Conservation (phyloP, 2,113 vertebrate genomes). For the Brachypodius melanocephalos region DNA sequence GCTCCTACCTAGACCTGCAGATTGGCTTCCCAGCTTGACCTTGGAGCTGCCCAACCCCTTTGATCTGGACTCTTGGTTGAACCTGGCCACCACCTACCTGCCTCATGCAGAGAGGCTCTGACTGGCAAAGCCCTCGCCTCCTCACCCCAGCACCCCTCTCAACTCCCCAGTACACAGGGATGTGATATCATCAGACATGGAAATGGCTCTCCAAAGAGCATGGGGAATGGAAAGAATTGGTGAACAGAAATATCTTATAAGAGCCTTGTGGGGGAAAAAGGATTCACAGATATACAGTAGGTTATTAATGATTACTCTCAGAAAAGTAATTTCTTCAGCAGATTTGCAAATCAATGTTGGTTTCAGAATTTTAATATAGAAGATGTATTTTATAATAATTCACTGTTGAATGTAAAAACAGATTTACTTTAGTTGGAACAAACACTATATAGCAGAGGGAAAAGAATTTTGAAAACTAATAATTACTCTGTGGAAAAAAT, state of each 20-base stretch:
- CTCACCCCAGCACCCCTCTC: background rate
- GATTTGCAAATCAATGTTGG: background rate
- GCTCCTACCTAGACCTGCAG: background rate
- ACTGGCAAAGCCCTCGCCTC: background rate
- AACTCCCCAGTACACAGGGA: rapidly evolving
- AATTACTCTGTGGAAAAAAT: background rate
- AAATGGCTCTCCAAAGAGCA: background rate
- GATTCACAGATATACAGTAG: background rate
- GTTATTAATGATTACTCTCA: background rate
- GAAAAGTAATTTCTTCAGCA: background rate
- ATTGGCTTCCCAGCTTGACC: background rate
- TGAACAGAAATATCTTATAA: background rate
- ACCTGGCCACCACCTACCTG: too few relatives aligned
- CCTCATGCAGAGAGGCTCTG: rapidly evolving
- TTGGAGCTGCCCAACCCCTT: too few relatives aligned
- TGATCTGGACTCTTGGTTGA: background rate
- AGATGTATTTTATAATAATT: background rate
- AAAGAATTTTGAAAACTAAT: background rate
- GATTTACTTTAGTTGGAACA: background rate
- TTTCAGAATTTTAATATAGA: background rate
- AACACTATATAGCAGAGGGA: background rate
- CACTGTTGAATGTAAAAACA: rapidly evolving
- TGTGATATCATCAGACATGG: too few relatives aligned
- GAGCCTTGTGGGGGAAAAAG: background rate
- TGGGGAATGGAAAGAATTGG: background rate